phyloP scores from a whole-genome alignment of 2,888 invertebrate genomes.

The Polyommatus icarus region DNA sequence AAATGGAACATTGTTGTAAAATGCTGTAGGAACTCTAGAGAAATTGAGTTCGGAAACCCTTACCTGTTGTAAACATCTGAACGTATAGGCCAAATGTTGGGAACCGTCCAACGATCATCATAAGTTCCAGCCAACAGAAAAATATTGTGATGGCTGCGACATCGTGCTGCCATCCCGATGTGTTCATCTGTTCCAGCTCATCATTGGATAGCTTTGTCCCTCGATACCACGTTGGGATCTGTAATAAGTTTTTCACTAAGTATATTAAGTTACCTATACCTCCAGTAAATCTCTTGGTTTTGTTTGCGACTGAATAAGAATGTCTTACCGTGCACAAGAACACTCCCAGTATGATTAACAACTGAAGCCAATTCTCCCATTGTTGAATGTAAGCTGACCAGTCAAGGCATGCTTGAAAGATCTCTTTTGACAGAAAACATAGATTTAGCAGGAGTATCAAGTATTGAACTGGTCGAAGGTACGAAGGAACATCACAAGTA shows the following conservation, averaged over 20 bases:
- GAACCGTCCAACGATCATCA: constrained; percentile 92
- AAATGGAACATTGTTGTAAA: not conserved
- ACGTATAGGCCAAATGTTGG: constrained; percentile 92
- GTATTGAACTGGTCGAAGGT: constrained; percentile 77
- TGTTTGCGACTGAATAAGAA: too few species aligned
- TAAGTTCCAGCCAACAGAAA: constrained; percentile 89
- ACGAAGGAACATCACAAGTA: constrained; percentile 64
- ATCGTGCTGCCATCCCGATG: constrained; percentile 87
- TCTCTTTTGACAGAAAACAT: constrained; percentile 85
- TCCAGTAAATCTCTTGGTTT: too few species aligned
- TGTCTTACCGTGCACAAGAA: constrained; percentile 82
- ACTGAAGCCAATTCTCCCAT: constrained; percentile 93
- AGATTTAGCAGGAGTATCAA: constrained; percentile 83
- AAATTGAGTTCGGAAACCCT: not conserved
- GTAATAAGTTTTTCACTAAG: constrained; percentile 37
- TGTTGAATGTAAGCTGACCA: constrained; percentile 86
- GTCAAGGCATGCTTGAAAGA: constrained; percentile 88
- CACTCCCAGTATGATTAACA: constrained; percentile 87
- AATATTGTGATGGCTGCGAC: constrained; percentile 89
- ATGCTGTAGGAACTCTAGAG: not conserved
- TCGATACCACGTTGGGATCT: constrained; percentile 69
- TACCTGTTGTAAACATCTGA: constrained; percentile 91
- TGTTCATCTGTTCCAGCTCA: constrained; percentile 56
- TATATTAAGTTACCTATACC: not conserved
- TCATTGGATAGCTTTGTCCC: constrained; percentile 43